phyloP scores from a whole-genome alignment of 2,113 vertebrate species.

The Jaculus jaculus region DNA sequence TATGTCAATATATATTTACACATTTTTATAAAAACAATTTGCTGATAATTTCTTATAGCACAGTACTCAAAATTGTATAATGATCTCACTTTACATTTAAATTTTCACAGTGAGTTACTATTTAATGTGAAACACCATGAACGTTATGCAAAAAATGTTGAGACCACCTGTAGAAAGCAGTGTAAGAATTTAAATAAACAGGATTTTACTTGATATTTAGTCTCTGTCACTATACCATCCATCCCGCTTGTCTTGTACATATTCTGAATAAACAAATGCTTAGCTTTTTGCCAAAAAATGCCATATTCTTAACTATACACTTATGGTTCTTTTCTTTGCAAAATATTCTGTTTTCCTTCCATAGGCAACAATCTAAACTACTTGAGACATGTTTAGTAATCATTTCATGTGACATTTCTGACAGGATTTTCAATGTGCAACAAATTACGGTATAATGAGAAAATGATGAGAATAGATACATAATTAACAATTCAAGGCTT shows the following conservation, averaged over 20 bases:
- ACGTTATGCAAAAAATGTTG: not conserved
- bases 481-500: not conserved
- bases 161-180: not conserved
- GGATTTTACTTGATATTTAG: not conserved
- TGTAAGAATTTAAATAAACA: not conserved
- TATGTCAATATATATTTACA: not conserved
- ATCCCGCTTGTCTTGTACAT: not conserved
- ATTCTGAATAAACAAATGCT: not conserved
- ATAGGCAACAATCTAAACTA: not conserved
- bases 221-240: not conserved
- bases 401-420: conserved; percentile 16
- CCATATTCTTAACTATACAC: not conserved
- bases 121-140: not conserved
- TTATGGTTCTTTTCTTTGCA: not conserved
- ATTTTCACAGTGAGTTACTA: not conserved
- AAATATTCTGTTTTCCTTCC: not conserved
- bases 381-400: not conserved
- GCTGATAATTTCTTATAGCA: not conserved
- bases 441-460: not conserved
- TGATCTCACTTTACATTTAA: not conserved
- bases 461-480: not conserved
- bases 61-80: not conserved
- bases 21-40: not conserved
- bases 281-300: not conserved
- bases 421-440: not conserved